Percentiles rank a stretch among this genome's conserved stretches.
Conservation (phyloP, 2,113 vertebrate species). For the Chaetodon trifascialis region DNA sequence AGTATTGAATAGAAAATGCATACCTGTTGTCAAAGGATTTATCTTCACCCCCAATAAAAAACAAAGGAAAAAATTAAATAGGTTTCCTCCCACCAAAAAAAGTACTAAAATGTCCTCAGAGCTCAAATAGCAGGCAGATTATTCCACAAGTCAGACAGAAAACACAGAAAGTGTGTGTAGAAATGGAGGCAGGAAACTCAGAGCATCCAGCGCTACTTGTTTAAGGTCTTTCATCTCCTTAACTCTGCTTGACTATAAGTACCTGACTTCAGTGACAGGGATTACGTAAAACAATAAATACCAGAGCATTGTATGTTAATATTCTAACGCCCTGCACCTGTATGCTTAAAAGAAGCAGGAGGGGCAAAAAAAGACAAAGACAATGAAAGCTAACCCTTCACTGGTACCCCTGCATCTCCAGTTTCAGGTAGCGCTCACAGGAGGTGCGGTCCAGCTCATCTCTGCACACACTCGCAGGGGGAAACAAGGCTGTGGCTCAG, state of each 20-base stretch:
- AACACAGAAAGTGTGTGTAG: conserved; percentile 62
- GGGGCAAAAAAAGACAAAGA: conserved; percentile 73
- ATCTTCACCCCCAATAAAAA: conserved; percentile 38
- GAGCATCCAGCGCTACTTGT: conserved; percentile 61
- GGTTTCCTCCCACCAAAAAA: conserved; percentile 37
- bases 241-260: conserved; percentile 76
- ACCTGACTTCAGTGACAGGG: conserved; percentile 65
- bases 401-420: conserved; percentile 81
- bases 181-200: conserved; percentile 43
- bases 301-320: conserved; percentile 78
- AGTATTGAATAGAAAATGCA: conserved; percentile 46
- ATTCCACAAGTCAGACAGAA: conserved; percentile 73
- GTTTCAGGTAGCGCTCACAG: conserved; percentile 80
- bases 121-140: conserved; percentile 53
- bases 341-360: conserved; percentile 76
- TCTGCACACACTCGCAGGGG: conserved; percentile 63
- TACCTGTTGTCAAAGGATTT: conserved; percentile 68
- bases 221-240: conserved; percentile 82
- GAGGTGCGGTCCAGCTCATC: conserved; percentile 79
- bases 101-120: conserved; percentile 44
- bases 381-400: conserved; percentile 82
- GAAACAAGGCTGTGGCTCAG: conserved; percentile 57
- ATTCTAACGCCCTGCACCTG: conserved; percentile 74
- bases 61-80: conserved; percentile 29
- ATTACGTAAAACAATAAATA: conserved; percentile 79